A percentile compares a stretch with the other conserved stretches of the same genome.
Evolutionary conservation across 2,113 vertebrate genomes (phyloP).

Genomic region (Todiramphus chloris): DNA sequence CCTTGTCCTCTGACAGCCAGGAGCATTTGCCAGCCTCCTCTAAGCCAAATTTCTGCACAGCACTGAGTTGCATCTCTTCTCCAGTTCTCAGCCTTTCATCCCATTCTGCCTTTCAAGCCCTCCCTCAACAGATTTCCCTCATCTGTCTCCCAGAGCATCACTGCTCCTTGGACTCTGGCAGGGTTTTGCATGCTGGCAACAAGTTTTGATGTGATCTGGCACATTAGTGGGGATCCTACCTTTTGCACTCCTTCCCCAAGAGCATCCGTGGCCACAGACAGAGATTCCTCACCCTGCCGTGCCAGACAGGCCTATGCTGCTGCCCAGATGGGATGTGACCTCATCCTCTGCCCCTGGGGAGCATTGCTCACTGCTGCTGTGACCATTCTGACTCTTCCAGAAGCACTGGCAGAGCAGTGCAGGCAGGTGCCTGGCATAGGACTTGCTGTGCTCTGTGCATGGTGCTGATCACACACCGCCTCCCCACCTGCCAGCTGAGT

Average conservation of each 20-base stretch:
- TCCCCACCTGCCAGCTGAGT: neutral
- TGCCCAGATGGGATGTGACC: fast-evolving
- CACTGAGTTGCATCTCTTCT: neutral
- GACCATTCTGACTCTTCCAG: neutral
- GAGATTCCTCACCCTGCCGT: neutral
- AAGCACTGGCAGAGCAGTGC: neutral
- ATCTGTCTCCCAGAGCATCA: neutral
- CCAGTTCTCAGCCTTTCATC: neutral
- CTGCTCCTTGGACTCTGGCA: neutral
- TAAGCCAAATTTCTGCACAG: neutral
- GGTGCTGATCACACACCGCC: neutral
- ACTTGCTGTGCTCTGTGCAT: neutral
- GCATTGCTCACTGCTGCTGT: neutral
- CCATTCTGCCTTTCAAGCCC: neutral
- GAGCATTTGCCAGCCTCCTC: neutral
- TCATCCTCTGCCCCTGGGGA: neutral
- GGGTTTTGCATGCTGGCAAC: neutral
- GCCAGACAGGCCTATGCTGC: neutral
- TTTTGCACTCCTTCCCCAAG: neutral
- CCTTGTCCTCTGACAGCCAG: neutral
- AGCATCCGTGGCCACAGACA: neutral
- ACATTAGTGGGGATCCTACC: fast-evolving
- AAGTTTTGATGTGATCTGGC: neutral
- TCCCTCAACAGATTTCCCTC: neutral
- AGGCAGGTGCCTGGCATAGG: neutral